Percentiles rank a stretch among this genome's conserved stretches.
Evolutionary conservation across 2,113 vertebrate species (phyloP).

Genomic region (Haemorhous mexicanus): DNA sequence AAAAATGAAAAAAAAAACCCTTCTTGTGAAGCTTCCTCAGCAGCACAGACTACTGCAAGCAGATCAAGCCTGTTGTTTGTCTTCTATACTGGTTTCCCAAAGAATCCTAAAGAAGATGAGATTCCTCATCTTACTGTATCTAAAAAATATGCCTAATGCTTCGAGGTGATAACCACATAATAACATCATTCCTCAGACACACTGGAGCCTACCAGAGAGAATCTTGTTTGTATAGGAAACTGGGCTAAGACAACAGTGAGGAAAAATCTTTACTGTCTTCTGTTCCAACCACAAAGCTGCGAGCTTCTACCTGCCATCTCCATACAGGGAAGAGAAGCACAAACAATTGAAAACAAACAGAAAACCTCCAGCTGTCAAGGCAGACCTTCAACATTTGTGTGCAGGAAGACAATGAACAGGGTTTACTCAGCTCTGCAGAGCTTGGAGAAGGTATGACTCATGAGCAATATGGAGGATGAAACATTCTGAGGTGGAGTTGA

Average conservation of each 20-base stretch:
- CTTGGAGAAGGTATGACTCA: background rate
- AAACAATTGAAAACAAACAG: background rate
- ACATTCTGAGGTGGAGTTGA: background rate
- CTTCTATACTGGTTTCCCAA: background rate
- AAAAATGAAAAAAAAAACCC: background rate
- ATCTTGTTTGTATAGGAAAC: constrained; percentile 46
- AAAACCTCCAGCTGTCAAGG: background rate
- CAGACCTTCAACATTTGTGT: background rate
- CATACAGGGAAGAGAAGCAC: background rate
- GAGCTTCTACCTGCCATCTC: constrained; percentile 41
- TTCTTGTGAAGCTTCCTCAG: background rate
- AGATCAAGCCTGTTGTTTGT: background rate
- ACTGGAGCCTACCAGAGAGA: constrained; percentile 25
- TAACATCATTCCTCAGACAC: constrained; percentile 43
- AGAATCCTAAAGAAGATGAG: background rate
- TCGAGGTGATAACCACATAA: constrained; percentile 24
- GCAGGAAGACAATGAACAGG: background rate
- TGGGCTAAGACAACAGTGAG: background rate
- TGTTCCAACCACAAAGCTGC: background rate
- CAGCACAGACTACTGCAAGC: background rate
- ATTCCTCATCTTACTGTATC: background rate
- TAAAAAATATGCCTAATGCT: constrained; percentile 5
- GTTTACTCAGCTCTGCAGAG: background rate
- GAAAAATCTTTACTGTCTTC: background rate
- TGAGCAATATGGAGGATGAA: background rate